Base-by-base conservation (phyloP, 1,140 invertebrate species). In the Magallana ariakensis region DNA sequence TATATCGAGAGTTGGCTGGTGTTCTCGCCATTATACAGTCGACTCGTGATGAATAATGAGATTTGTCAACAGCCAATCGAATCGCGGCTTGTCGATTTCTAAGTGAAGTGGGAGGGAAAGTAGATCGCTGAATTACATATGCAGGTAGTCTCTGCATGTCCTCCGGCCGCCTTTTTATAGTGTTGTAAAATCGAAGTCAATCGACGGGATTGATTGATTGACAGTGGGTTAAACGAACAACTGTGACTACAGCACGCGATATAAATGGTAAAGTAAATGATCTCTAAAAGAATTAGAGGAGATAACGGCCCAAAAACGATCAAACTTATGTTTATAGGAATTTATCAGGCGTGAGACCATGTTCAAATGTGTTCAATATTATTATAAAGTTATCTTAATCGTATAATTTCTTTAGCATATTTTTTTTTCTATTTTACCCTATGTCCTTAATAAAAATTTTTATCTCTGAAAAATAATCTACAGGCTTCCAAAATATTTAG, bases 81-180 rank as follows among this genome's bases (percentile, higher is more conserved):
- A 87, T 62, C 57, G 66, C 33, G 84, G 87, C 55, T 81, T 75
- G 33, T 85, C 19, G 58, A 82, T 70, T 54, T 60, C 80, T 85
- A 86, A 83, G 85, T 70, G 70, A 82, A 82, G 81, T 66, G 88
- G 88, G 88, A 85, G 88, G 88, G 88, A 89, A 89, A 89, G 88
- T 89, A 54, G 53, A 81, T 62, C 75, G 26, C 22, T 84, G 33
- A 56, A 75, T 84, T 75, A 33, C 86, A 82, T 85, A 85, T 87
- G 88, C 88, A 87, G 55, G 85, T 85, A 70, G 85, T 15, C 70
- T 70, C 55, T 46, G 58, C 80, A 87, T 89, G 85, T 89, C 88
- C 88, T 85, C 70, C 55, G 87, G 85, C 88, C 56, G 55, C 26
- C 80, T 57, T 60, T 82, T 46, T 60, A 66, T 22, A 84, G 66